phyloP scores from a whole-genome alignment of 2,113 vertebrate genomes.

The Falco punctatus region DNA sequence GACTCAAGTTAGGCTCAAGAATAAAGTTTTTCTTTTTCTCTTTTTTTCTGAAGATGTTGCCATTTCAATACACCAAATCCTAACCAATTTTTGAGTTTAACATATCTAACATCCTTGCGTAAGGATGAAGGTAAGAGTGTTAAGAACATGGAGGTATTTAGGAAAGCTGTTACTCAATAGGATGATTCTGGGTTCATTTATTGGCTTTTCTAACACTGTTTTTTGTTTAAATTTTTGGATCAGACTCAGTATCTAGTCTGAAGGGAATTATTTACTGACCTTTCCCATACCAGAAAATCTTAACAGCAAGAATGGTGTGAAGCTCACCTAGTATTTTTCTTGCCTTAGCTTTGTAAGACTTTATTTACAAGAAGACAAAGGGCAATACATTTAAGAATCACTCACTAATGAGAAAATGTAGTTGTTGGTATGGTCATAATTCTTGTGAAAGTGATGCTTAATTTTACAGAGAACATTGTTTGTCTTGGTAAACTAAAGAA shows the following conservation, averaged over 20 bases:
- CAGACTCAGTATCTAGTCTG: background rate
- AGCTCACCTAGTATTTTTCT: slow-evolving; percentile 1
- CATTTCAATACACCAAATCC: background rate
- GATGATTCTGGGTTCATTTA: background rate
- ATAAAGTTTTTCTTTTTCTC: background rate
- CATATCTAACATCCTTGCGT: background rate
- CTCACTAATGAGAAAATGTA: background rate
- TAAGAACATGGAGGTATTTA: background rate
- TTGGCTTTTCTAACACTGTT: slow-evolving; percentile 12
- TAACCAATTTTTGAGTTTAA: background rate
- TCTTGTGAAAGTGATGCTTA: background rate
- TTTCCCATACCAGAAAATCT: slow-evolving; percentile 45
- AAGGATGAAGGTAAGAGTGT: background rate
- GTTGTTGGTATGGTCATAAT: background rate
- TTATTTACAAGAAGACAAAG: background rate
- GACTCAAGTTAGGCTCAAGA: background rate
- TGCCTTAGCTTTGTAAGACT: background rate
- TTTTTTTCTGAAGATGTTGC: background rate
- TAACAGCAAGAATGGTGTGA: background rate
- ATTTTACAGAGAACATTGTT: background rate
- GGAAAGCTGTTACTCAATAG: background rate
- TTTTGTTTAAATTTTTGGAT: slow-evolving; percentile 39
- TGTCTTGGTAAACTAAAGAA: background rate
- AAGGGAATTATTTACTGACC: slow-evolving; percentile 48
- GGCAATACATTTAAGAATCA: background rate